Evolutionary conservation across 2,888 invertebrate genomes (phyloP).

Genomic region (Eupithecia insigniata): DNA sequence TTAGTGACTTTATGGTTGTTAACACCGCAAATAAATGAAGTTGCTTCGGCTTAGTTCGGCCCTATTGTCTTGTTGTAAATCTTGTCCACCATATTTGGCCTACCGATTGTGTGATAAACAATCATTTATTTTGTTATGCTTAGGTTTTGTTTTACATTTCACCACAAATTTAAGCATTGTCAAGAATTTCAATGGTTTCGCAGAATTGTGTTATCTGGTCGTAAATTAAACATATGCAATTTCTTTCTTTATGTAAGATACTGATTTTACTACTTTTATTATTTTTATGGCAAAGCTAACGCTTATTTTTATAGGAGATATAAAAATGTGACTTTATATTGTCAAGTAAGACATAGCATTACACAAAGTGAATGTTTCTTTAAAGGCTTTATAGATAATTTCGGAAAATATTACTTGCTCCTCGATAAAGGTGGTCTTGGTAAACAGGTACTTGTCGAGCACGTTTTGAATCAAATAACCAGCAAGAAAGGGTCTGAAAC

Average conservation of each 20-base stretch:
- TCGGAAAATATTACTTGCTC: constrained; percentile 70
- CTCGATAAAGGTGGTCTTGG: constrained; percentile 74
- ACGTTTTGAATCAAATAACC: constrained; percentile 79
- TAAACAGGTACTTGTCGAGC: constrained; percentile 75
- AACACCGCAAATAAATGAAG: constrained; percentile 68
- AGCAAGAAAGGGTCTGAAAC: constrained; percentile 77
- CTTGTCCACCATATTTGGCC: constrained; percentile 52
- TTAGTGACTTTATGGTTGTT: constrained; percentile 67
- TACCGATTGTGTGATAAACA: constrained; percentile 47
- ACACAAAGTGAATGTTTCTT: constrained; percentile 66
- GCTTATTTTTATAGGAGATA: constrained; percentile 25
- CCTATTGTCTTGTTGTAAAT: constrained; percentile 54
- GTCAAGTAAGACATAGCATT: constrained; percentile 75
- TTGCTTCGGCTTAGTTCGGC: constrained; percentile 48
- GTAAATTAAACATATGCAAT: not conserved
- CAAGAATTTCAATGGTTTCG: constrained; percentile 17
- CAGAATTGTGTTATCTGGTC: not conserved
- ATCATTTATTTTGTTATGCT: constrained; percentile 31
- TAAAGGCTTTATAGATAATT: constrained; percentile 77
- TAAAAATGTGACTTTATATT: constrained; percentile 70
- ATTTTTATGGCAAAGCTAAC: not conserved
- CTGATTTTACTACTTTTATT: not conserved
- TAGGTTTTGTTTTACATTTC: constrained; percentile 25
- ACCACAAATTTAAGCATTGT: constrained; percentile 16
- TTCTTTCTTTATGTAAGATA: not conserved